These are phyloP conservation scores for Colistium nudipinnis DNA, from an alignment of 2,113 vertebrate species.

Conservation along the genomic window DNA sequence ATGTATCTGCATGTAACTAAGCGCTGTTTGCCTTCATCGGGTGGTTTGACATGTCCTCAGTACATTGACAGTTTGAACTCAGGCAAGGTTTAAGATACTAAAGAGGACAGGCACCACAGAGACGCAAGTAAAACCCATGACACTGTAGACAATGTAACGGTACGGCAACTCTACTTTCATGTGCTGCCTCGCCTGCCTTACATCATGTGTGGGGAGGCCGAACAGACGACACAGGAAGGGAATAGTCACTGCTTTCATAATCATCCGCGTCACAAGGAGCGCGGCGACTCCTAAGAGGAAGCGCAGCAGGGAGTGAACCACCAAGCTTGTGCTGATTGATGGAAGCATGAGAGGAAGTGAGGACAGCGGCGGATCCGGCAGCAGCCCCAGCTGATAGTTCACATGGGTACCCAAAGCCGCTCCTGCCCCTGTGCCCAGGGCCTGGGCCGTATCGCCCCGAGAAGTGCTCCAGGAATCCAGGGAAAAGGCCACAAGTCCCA, in stretches of 20 bases:
- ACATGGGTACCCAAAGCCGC: slow-evolving; percentile 88
- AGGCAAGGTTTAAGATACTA: slow-evolving; percentile 85
- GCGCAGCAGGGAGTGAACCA: slow-evolving; percentile 85
- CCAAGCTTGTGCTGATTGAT: slow-evolving; percentile 74
- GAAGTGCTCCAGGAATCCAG: slow-evolving; percentile 98
- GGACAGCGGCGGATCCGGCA: slow-evolving; percentile 82
- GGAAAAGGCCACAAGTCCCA: slow-evolving; percentile 93
- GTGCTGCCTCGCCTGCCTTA: slow-evolving; percentile 88
- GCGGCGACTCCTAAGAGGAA: slow-evolving; percentile 85
- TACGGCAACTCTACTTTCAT: slow-evolving; percentile 94
- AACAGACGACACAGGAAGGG: slow-evolving; percentile 88
- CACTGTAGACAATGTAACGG: slow-evolving; percentile 92
- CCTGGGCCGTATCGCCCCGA: slow-evolving; percentile 93
- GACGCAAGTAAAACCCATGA: slow-evolving; percentile 90
- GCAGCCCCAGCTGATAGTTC: slow-evolving; percentile 84
- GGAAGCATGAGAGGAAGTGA: slow-evolving; percentile 85
- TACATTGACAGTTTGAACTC: slow-evolving; percentile 65
- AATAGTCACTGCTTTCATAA: slow-evolving; percentile 91
- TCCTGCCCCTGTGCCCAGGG: slow-evolving; percentile 90
- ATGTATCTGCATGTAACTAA: slow-evolving; percentile 22
- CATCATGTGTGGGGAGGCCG: slow-evolving; percentile 80
- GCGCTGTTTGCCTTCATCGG: slow-evolving; percentile 17
- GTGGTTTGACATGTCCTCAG: slow-evolving; percentile 29
- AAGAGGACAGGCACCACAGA: slow-evolving; percentile 89
- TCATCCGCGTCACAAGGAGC: slow-evolving; percentile 83